These are phyloP conservation scores for Acrossocheilus wenchowensis DNA, from an alignment of 2,797 vertebrate species.

Conservation along the genomic window DNA sequence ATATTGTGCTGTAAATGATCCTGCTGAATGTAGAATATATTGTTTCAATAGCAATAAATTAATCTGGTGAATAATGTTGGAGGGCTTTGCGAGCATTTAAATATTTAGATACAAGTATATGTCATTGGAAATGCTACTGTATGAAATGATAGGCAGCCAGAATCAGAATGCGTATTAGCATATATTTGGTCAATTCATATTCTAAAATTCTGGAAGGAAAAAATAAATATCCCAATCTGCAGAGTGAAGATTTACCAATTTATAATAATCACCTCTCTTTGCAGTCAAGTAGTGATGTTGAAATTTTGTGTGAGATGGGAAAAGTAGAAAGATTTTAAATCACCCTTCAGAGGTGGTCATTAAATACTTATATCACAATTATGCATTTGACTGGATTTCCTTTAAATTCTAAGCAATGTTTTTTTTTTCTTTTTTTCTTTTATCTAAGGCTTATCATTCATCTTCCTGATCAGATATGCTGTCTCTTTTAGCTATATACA, in stretches of 20 bases:
- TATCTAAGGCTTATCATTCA: not conserved
- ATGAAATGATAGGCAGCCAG: not conserved
- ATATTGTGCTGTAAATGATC: not conserved
- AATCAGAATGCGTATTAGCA: constrained; percentile 23
- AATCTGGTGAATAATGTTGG: not conserved
- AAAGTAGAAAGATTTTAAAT: not conserved
- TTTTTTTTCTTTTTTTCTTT: not conserved
- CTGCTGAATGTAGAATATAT: not conserved
- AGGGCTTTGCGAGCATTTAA: not conserved
- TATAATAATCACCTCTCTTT: not conserved
- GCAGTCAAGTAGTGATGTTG: not conserved
- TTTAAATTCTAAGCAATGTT: not conserved
- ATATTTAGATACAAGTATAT: constrained; percentile 7
- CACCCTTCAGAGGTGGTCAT: not conserved
- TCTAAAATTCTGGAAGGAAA: not conserved
- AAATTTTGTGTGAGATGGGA: not conserved
- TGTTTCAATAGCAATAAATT: constrained; percentile 18
- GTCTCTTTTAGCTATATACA: not conserved
- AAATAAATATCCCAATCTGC: constrained; percentile 12
- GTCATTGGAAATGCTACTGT: not conserved
- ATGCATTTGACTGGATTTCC: not conserved
- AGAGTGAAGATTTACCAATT: not conserved
- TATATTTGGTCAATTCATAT: constrained; percentile 30
- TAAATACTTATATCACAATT: not conserved
- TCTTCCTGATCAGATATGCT: not conserved